phyloP scores from a whole-genome alignment of 2,113 vertebrate genomes.

The Ochotona princeps region DNA sequence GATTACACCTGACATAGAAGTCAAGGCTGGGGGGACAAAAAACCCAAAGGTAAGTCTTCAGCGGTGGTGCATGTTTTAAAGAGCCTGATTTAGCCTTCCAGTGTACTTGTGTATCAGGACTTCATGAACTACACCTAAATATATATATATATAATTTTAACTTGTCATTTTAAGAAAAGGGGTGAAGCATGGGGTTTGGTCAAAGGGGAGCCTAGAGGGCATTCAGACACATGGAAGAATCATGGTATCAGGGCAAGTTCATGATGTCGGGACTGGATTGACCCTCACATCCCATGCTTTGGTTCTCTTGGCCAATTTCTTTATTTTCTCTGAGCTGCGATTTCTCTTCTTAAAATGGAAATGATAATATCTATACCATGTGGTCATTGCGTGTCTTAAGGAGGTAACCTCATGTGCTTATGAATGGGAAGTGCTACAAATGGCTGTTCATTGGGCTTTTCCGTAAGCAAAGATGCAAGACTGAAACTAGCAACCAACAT shows the following conservation, averaged over 20 bases:
- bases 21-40: neutral
- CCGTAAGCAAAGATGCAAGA: neutral
- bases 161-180: neutral
- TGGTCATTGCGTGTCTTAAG: neutral
- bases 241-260: neutral
- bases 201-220: neutral
- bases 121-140: too few species aligned
- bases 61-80: too few species aligned
- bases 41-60: neutral
- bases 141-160: neutral
- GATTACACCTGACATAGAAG: neutral
- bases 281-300: neutral
- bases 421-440: neutral
- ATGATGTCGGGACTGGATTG: neutral
- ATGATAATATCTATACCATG: neutral
- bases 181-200: neutral
- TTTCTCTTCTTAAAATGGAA: slow-evolving; percentile 16
- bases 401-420: neutral
- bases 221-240: neutral
- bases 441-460: neutral
- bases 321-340: neutral
- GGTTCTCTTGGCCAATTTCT: neutral
- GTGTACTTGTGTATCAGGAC: too few species aligned
- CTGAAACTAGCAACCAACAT: neutral
- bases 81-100: neutral